phyloP scores from a whole-genome alignment of 2,797 vertebrate genomes.

The Notamacropus eugenii region DNA sequence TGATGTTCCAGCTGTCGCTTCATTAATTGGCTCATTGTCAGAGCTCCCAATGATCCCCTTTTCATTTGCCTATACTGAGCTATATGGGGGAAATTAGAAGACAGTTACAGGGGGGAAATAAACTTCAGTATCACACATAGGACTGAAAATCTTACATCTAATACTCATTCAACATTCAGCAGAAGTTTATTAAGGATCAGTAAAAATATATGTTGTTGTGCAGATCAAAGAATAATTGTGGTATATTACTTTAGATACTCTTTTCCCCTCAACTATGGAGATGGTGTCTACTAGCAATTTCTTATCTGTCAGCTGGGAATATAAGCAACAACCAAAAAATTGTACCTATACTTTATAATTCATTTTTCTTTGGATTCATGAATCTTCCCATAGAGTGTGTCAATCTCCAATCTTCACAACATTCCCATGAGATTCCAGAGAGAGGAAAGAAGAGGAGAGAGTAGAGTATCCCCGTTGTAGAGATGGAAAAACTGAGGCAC shows the following conservation, averaged over 20 bases:
- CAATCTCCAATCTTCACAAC: constrained; percentile 5
- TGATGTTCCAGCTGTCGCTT: constrained; percentile 99
- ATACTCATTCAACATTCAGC: constrained; percentile 24
- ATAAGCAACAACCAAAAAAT: constrained; percentile 29
- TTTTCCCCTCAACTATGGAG: not conserved
- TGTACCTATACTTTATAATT: constrained; percentile 24
- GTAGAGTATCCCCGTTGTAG: constrained; percentile 40
- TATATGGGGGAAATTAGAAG: constrained; percentile 86
- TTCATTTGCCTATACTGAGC: constrained; percentile 99
- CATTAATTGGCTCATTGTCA: constrained; percentile 99
- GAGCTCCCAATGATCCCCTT: constrained; percentile 96
- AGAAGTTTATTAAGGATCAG: not conserved
- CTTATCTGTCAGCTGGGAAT: not conserved
- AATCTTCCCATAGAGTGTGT: not conserved
- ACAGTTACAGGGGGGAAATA: constrained; percentile 76
- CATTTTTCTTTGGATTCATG: constrained; percentile 34
- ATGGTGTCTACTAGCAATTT: not conserved
- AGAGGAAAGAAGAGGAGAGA: constrained; percentile 12
- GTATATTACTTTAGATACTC: not conserved
- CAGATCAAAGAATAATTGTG: not conserved
- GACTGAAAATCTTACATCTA: constrained; percentile 71
- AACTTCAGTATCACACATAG: constrained; percentile 79
- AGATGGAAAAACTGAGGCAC: constrained; percentile 50
- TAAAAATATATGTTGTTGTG: constrained; percentile 1
- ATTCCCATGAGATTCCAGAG: not conserved